These are phyloP conservation scores for Meta bourneti DNA, from an alignment of 2,888 invertebrate species.

Conservation along the genomic window DNA sequence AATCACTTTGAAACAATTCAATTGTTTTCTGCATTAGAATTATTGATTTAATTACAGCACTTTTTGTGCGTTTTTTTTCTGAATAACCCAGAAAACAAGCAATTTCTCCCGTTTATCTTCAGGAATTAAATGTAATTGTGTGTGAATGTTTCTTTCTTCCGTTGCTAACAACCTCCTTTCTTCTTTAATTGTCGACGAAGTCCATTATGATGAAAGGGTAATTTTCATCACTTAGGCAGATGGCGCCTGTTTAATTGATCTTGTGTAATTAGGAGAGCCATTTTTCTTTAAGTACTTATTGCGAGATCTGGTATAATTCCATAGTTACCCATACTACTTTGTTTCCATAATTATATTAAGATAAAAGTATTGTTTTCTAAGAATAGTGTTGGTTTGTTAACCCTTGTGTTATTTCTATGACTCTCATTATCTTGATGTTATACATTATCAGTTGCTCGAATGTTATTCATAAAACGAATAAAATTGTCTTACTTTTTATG, in stretches of 20 bases:
- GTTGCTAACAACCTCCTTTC: not conserved
- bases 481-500: too few species aligned
- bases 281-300: not conserved
- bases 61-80: not conserved
- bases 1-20: not conserved
- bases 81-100: not conserved
- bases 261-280: not conserved
- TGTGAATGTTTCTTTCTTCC: not conserved
- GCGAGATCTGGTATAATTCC: not conserved
- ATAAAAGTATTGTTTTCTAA: too few species aligned
- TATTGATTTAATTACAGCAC: not conserved
- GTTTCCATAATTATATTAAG: too few species aligned
- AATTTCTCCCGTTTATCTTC: not conserved
- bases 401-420: too few species aligned
- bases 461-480: too few species aligned
- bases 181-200: not conserved
- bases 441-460: too few species aligned
- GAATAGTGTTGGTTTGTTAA: too few species aligned
- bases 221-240: not conserved
- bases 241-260: not conserved
- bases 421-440: too few species aligned
- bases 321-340: too few species aligned
- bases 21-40: not conserved
- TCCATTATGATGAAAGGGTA: not conserved
- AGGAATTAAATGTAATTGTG: not conserved